Evolutionary conservation across 2,888 invertebrate species (phyloP), one percentile per base, ranked within the genome.

Genomic region (Dichetophora obliterata): DNA sequence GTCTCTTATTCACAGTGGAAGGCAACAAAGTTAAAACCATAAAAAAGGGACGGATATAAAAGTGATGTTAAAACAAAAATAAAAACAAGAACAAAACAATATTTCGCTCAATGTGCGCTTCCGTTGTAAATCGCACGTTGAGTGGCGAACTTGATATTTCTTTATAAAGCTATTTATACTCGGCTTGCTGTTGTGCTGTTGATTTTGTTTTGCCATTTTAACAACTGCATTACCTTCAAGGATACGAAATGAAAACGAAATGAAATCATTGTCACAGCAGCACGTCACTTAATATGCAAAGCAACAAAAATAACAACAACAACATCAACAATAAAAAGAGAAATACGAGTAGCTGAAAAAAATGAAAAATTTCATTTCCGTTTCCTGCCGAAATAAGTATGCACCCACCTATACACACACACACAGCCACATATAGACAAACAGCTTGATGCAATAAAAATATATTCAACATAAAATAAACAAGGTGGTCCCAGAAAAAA

Each of bases 221-320:
- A 16, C 65, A 65, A 34, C 65, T 65, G 65, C 61, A 27, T 65
- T 65, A 34, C 65, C 19, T 54, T 31, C 14, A 65, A 65, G 24
- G 65, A 66, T 34, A 66, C 16, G 43, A 66, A 66, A 37, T 34
- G 19, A 43, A 66, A 66, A 66, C 19, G 31, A 54, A 54, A 37
- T 66, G 43, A 66, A 66, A 66, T 66, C 66, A 37, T 66, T 66
- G 66, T 66, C 66, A 43, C 66, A 66, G 66, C 34, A 66, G 66
- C 34, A 66, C 66, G 37, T 63, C 63, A 6, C 31, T 31, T 22
- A 31, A 16, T 22, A 27, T 22, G 16, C 6, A 22, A 54, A 22
- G 11, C 54, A 22, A 22, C 22, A 22, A 54, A 1, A 54, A 54
- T n/a, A 54, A 54, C 8, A 61, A 31, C 4, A 31, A 31, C n/a